phyloP scores from a whole-genome alignment of 1,140 invertebrate genomes.

The Chrysoperla carnea region DNA sequence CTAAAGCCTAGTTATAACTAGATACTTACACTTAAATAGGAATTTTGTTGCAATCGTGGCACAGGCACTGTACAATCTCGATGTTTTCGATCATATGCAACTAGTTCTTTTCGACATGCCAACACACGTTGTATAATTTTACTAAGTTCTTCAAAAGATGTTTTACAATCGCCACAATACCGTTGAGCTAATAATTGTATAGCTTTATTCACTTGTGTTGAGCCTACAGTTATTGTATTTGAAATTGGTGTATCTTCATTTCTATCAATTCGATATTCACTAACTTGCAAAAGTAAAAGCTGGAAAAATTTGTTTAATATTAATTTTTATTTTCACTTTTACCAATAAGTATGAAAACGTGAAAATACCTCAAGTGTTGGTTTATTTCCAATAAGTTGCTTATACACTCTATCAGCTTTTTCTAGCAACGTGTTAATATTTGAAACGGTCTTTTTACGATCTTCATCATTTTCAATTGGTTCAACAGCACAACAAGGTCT shows the following conservation, averaged over 20 bases:
- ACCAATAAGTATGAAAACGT: slow-evolving; percentile 1
- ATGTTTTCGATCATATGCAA: slow-evolving; percentile 81
- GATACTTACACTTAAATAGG: too few relatives aligned
- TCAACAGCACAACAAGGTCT: slow-evolving; percentile 89
- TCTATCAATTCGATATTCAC: slow-evolving; percentile 50
- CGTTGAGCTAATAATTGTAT: slow-evolving; percentile 78
- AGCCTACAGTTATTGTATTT: slow-evolving; percentile 6
- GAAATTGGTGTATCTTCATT: slow-evolving; percentile 31
- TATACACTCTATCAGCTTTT: slow-evolving; percentile 87
- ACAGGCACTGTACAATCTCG: slow-evolving; percentile 22
- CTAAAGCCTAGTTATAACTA: too few relatives aligned
- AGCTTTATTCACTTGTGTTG: slow-evolving; percentile 56
- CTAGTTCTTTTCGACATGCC: slow-evolving; percentile 52
- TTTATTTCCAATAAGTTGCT: slow-evolving; percentile 75
- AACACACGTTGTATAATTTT: slow-evolving; percentile 74
- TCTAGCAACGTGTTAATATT: slow-evolving; percentile 81
- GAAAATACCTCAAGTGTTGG: slow-evolving; percentile 54
- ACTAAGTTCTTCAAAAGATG: slow-evolving; percentile 87
- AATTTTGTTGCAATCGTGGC: not conserved
- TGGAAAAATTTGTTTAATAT: slow-evolving; percentile 13
- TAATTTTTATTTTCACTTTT: not conserved
- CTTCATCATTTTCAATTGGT: slow-evolving; percentile 92
- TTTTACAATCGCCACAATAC: slow-evolving; percentile 89
- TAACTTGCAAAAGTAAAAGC: slow-evolving; percentile 55
- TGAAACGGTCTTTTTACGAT: slow-evolving; percentile 84